Conservation (phyloP, 2,888 invertebrate genomes). For the Epirrita christyi region DNA sequence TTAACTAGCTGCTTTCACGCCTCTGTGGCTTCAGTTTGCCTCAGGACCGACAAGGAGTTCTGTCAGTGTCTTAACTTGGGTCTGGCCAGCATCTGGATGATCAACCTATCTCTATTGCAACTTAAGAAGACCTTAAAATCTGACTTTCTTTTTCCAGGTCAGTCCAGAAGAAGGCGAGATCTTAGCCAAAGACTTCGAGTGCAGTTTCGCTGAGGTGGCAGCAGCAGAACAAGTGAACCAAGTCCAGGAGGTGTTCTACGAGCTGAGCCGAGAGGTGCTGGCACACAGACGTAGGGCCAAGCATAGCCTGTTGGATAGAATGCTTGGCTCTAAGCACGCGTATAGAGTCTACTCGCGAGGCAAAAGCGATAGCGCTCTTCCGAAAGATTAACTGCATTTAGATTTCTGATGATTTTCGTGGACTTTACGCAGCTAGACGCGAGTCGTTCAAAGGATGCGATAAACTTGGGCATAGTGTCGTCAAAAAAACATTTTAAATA, state of each 20-base stretch:
- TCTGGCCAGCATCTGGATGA: no score
- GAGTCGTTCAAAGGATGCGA: no score
- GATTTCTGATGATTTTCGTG: background rate
- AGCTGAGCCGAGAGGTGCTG: slow-evolving; percentile 93
- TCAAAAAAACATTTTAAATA: no score
- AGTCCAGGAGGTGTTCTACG: slow-evolving; percentile 93
- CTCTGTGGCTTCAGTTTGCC: no score
- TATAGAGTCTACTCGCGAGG: slow-evolving; percentile 92
- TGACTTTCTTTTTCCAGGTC: slow-evolving; percentile 72
- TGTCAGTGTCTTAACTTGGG: no score
- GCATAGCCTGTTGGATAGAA: slow-evolving; percentile 92
- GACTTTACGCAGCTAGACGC: background rate
- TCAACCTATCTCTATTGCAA: no score
- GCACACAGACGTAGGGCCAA: slow-evolving; percentile 92
- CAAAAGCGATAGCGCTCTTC: slow-evolving; percentile 94
- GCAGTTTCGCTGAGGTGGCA: slow-evolving; percentile 94
- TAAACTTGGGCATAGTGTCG: no score
- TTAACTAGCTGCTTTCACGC: no score
- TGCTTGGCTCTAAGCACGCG: slow-evolving; percentile 90
- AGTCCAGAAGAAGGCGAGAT: slow-evolving; percentile 95
- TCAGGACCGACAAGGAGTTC: no score
- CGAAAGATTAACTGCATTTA: slow-evolving; percentile 87
- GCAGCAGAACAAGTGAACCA: slow-evolving; percentile 95
- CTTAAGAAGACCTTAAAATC: no score
- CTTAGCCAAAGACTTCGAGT: slow-evolving; percentile 94